Base-by-base conservation (phyloP, 2,113 vertebrate genomes). In the Zosterops lateralis region DNA sequence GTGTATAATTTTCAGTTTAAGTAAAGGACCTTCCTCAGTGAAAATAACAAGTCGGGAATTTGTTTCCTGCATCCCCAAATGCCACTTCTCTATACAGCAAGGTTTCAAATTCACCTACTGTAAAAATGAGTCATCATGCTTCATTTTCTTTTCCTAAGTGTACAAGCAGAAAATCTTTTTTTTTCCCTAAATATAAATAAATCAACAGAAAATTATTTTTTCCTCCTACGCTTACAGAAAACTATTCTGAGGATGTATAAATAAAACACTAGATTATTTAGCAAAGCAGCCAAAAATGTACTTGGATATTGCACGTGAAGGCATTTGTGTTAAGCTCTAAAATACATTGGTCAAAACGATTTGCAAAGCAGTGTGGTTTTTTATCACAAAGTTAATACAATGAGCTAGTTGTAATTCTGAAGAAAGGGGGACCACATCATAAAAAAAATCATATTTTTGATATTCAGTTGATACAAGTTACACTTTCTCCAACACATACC, bases 301-400 rank as follows among this genome's bases (percentile, higher is more conserved):
- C 3, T 74, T 50, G 25, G 15, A 16, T 65, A n/a, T 56, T 67
- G 47, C 16, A 74, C 0, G 0, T 64, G n/a, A n/a, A 71, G 28
- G 17, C 10, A 36, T 44, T 67, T 64, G 11, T 54, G 6, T 73
- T 85, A 62, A 83, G 7, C 50, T 32, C 11, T 66, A 47, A 88
- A 47, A 45, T 29, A 13, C 42, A 62, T 24, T 45, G 40, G 29
- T 44, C 10, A 84, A 38, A 83, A 29, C 22, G 40, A 70, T 84
- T 88, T 67, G 24, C 22, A 74, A 78, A 71, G 3, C 20, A n/a
- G 8, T 48, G 38, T 20, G 2, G 38, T 38, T 22, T 73, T 70
- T 32, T 56, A 26, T 58, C 19, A 22, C 24, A 67, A 64, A 67
- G 18, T 14, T 51, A 86, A 28, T 25, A 44, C 4, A 60, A 56